Percentiles rank a stretch among this genome's conserved stretches.
These are phyloP conservation scores for Stenolophus ochropezus DNA, from an alignment of 2,888 invertebrate species.

Conservation along the genomic window DNA sequence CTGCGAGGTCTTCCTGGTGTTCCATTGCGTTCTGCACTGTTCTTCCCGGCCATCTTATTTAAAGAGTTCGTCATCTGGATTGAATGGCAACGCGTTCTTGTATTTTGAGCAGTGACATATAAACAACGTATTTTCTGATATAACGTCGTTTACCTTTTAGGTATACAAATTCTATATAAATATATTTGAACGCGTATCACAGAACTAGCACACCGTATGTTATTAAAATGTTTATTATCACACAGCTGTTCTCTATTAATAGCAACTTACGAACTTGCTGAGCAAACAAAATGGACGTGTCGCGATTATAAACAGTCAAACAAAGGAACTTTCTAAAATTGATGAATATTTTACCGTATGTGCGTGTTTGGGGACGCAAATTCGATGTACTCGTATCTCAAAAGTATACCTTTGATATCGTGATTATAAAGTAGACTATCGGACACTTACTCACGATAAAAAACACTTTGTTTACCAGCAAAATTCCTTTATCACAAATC, in stretches of 20 bases:
- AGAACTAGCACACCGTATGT: conserved; percentile 62
- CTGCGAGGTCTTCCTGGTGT: conserved; percentile 52
- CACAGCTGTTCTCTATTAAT: conserved; percentile 62
- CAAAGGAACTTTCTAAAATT: conserved; percentile 69
- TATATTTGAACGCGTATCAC: conserved; percentile 62
- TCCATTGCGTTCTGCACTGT: conserved; percentile 54
- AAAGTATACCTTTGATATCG: conserved; percentile 56
- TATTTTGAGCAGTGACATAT: conserved; percentile 58
- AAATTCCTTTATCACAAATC: conserved; percentile 60
- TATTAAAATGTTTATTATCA: conserved; percentile 61
- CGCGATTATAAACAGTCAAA: conserved; percentile 66
- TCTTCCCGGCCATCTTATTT: conserved; percentile 61
- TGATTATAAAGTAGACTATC: conserved; percentile 52
- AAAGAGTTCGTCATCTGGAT: conserved; percentile 61
- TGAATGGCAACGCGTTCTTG: conserved; percentile 50
- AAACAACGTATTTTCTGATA: conserved; percentile 48
- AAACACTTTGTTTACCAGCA: conserved; percentile 60
- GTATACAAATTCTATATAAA: conserved; percentile 59
- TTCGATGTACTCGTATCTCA: conserved; percentile 57
- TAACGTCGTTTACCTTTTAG: conserved; percentile 56
- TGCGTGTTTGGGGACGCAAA: conserved; percentile 59
- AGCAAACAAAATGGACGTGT: conserved; percentile 71
- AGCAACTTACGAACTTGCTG: conserved; percentile 61
- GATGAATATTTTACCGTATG: conserved; percentile 65
- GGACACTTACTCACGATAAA: conserved; percentile 52